A percentile compares a stretch with the other conserved stretches of the same genome.
These are phyloP conservation scores for Podargus strigoides DNA, from an alignment of 2,797 vertebrate genomes.

Conservation along the genomic window DNA sequence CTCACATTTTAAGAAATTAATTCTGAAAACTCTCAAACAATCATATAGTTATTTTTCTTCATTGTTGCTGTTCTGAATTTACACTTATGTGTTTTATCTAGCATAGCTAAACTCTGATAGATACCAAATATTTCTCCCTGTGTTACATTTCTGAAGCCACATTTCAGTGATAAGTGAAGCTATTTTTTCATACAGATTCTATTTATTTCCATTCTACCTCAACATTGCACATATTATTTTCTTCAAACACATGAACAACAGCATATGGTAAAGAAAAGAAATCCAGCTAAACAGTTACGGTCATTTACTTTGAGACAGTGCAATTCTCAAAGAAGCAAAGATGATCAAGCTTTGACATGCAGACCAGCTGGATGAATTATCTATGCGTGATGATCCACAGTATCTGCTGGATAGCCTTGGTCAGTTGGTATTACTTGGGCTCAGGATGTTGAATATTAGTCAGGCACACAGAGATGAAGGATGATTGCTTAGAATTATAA, in stretches of 20 bases:
- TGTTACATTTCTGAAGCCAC: not conserved
- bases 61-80: not conserved
- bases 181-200: not conserved
- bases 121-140: not conserved
- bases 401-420: rapidly evolving
- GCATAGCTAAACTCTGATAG: not conserved
- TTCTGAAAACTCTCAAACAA: not conserved
- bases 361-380: not conserved
- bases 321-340: not conserved
- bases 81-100: not conserved
- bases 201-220: not conserved
- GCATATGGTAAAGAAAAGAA: not conserved
- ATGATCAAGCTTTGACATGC: not conserved
- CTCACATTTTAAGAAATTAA: not conserved
- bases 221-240: not conserved
- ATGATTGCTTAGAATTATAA: not conserved
- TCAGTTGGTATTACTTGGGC: not conserved
- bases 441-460: not conserved
- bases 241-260: not conserved
- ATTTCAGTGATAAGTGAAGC: not conserved
- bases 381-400: rapidly evolving
- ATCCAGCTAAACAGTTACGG: not conserved
- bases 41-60: not conserved
- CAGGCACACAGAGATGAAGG: not conserved
- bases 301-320: not conserved